Conservation (phyloP, 2,797 vertebrate genomes). For the Limosa lapponica region DNA sequence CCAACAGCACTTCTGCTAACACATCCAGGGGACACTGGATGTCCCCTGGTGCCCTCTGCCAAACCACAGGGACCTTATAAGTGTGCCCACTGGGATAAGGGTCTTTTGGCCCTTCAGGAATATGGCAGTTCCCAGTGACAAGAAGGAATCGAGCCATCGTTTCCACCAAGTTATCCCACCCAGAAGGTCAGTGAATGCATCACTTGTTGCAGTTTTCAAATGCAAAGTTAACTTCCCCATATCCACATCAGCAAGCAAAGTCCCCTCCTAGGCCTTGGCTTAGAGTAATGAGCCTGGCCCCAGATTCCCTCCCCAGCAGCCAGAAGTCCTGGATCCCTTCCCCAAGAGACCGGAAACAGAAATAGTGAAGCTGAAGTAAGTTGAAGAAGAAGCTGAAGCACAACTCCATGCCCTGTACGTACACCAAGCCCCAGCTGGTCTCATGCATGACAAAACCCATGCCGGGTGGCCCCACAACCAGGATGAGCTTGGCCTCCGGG, state of each 20-base stretch:
- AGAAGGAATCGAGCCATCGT: not conserved
- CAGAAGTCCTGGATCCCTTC: not conserved
- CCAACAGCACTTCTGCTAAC: not conserved
- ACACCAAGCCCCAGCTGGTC: not conserved
- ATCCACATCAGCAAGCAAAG: not conserved
- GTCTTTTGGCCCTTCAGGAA: not conserved
- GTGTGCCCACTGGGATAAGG: too few relatives aligned
- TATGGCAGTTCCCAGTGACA: not conserved
- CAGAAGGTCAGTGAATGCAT: not conserved
- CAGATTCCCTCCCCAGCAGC: not conserved
- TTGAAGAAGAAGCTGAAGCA: not conserved
- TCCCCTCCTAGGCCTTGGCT: not conserved
- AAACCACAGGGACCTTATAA: not conserved
- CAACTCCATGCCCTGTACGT: accelerated
- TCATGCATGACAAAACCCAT: accelerated
- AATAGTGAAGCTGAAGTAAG: accelerated
- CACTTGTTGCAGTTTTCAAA: not conserved
- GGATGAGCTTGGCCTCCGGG: not conserved
- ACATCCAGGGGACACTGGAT: too few relatives aligned
- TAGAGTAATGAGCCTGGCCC: not conserved
- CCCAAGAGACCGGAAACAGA: too few relatives aligned
- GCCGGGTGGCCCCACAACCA: accelerated
- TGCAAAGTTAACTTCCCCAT: not conserved
- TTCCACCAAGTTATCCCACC: not conserved
- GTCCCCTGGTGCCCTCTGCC: too few relatives aligned